These are phyloP conservation scores for Syrphus vitripennis DNA, from an alignment of 2,888 invertebrate species.

Conservation along the genomic window DNA sequence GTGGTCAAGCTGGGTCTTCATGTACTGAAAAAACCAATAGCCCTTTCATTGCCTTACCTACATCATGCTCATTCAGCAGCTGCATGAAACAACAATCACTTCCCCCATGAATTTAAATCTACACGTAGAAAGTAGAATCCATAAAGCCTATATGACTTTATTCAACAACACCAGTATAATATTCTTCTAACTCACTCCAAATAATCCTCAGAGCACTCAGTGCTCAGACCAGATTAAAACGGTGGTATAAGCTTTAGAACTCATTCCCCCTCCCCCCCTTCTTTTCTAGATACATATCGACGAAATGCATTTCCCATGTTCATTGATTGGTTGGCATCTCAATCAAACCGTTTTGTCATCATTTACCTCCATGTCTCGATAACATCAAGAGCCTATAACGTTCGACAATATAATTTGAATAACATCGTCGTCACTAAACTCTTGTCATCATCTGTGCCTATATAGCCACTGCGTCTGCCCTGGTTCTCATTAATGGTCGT, in stretches of 20 bases:
- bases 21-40: no score
- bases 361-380: constrained; percentile 45
- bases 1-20: no score
- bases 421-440: constrained; percentile 35
- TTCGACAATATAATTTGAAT: constrained; percentile 45
- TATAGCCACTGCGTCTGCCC: background rate
- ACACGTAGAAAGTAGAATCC: background rate
- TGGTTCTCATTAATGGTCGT: constrained; percentile 37
- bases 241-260: background rate
- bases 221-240: background rate
- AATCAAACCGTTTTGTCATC: constrained; percentile 51
- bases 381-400: constrained; percentile 31
- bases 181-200: background rate
- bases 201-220: background rate
- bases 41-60: no score
- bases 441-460: constrained; percentile 11
- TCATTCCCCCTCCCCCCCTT: background rate
- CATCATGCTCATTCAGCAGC: no score
- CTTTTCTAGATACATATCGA: no score
- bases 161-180: background rate
- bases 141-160: background rate
- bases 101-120: no score
- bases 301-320: constrained; percentile 49
- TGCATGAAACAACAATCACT: no score
- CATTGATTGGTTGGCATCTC: constrained; percentile 18